phyloP scores from a whole-genome alignment of 2,797 vertebrate species.

The Enteromius thamalakanensis region DNA sequence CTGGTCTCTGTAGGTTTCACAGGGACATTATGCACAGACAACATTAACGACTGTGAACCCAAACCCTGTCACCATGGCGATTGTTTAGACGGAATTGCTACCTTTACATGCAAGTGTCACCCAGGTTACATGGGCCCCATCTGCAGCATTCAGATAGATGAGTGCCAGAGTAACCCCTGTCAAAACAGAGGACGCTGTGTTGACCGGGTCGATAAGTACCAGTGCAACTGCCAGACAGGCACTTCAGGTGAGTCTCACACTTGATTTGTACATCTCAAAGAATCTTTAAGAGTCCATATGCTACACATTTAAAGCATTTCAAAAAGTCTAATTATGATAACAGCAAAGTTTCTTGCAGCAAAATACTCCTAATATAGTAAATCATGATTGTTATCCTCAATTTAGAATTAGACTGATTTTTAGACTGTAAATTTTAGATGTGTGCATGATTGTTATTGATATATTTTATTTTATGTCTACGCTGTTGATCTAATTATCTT shows the following conservation, averaged over 20 bases:
- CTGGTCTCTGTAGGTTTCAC: constrained; percentile 80
- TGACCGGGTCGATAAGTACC: constrained; percentile 89
- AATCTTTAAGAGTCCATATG: background rate
- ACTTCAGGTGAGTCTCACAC: constrained; percentile 80
- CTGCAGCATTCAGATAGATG: constrained; percentile 89
- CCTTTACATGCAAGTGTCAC: constrained; percentile 85
- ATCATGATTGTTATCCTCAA: background rate
- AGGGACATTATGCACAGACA: constrained; percentile 84
- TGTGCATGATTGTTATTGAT: background rate
- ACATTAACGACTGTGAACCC: constrained; percentile 89
- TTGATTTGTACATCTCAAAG: background rate
- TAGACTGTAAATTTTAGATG: background rate
- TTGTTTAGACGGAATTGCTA: constrained; percentile 90
- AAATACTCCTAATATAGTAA: background rate
- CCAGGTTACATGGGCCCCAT: constrained; percentile 89
- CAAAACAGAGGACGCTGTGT: constrained; percentile 90
- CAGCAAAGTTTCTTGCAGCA: background rate
- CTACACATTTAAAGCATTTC: background rate
- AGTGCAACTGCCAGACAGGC: constrained; percentile 87
- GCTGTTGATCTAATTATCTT: background rate
- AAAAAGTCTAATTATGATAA: background rate
- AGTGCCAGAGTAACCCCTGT: constrained; percentile 92
- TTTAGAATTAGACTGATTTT: background rate
- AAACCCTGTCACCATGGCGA: constrained; percentile 89
- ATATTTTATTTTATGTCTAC: background rate